Evolutionary conservation across 2,888 invertebrate species (phyloP).

Genomic region (Euproctis similis): DNA sequence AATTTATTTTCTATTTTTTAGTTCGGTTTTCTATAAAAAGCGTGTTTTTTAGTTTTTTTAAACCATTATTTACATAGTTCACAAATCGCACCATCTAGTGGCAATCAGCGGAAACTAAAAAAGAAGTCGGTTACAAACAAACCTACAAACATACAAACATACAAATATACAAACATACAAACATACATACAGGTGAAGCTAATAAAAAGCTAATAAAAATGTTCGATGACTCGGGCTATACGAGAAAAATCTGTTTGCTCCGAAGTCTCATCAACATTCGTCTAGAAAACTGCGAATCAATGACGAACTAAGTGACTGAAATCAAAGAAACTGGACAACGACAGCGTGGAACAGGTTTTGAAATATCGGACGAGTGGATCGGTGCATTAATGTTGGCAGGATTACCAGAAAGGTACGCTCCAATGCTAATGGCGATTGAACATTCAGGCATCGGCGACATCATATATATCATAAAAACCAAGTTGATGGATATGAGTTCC

Average conservation of each 20-base stretch:
- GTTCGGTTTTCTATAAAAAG: no score
- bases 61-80: no score
- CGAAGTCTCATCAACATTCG: conserved; percentile 6
- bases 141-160: no score
- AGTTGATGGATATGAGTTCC: conserved; percentile 2
- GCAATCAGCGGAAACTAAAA: no score
- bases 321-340: not conserved
- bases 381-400: conserved; percentile 2
- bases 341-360: not conserved
- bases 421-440: conserved; percentile 4
- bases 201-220: no score
- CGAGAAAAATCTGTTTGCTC: conserved; percentile 4
- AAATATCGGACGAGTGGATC: not conserved
- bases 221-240: conserved; percentile 5
- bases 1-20: no score
- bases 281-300: conserved; percentile 7
- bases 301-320: conserved; percentile 2
- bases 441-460: conserved; percentile 1
- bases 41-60: no score
- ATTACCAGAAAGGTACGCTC: conserved; percentile 1
- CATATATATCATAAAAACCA: conserved; percentile 1
- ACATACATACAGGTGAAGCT: no score
- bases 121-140: no score
- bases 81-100: no score
- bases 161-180: no score